phyloP scores from a whole-genome alignment of 2,888 invertebrate genomes.

The Agelastica alni region DNA sequence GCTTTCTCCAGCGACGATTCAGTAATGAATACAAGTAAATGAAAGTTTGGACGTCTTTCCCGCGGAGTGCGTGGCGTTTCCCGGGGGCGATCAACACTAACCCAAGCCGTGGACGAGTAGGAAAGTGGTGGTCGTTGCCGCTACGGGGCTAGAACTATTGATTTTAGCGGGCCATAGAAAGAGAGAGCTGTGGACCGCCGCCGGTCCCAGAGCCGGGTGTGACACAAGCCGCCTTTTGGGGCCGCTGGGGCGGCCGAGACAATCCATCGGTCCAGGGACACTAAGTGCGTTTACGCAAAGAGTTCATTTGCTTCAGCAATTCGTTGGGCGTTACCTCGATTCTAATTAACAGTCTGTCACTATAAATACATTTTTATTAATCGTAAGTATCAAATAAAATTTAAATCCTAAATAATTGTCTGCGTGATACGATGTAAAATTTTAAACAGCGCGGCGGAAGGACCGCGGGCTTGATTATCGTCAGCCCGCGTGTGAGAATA shows the following conservation, averaged over 20 bases:
- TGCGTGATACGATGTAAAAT: too few species aligned
- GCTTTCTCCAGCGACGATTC: too few species aligned
- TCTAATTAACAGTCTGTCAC: too few species aligned
- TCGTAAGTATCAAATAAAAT: too few species aligned
- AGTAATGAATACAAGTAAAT: too few species aligned
- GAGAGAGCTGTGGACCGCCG: slow-evolving; percentile 21
- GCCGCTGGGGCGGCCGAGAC: slow-evolving; percentile 23
- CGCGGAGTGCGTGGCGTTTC: slow-evolving; percentile 24
- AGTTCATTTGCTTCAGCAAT: too few species aligned
- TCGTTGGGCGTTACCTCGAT: too few species aligned
- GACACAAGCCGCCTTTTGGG: slow-evolving; percentile 26
- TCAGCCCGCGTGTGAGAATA: too few species aligned
- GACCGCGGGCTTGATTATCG: too few species aligned
- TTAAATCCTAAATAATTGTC: too few species aligned
- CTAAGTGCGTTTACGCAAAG: slow-evolving; percentile 15
- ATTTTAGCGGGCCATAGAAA: slow-evolving; percentile 28
- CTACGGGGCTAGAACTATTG: slow-evolving; percentile 30
- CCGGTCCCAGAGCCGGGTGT: slow-evolving; percentile 22
- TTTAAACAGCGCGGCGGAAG: too few species aligned
- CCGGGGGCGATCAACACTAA: slow-evolving; percentile 21
- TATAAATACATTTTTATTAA: too few species aligned
- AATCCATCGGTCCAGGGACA: slow-evolving; percentile 20
- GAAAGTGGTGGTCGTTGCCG: slow-evolving; percentile 26
- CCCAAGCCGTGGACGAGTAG: slow-evolving; percentile 20
- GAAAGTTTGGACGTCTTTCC: slow-evolving; percentile 16